Evolutionary conservation across 2,797 vertebrate species (phyloP).

Genomic region (Lepus townsendii): DNA sequence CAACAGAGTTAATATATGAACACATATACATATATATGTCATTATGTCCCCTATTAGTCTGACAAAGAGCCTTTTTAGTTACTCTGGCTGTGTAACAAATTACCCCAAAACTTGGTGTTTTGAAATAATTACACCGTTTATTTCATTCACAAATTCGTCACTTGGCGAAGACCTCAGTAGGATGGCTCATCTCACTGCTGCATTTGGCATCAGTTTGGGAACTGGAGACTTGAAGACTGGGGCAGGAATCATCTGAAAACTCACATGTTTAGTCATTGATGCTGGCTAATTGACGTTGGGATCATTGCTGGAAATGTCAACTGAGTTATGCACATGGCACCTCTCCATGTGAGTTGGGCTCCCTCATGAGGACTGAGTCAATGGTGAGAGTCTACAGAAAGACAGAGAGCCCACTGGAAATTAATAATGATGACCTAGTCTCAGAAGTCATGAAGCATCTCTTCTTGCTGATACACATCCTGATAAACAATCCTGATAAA

Average conservation of each 20-base stretch:
- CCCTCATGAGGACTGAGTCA: background rate
- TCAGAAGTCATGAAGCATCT: background rate
- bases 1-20: background rate
- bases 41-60: conserved; percentile 21
- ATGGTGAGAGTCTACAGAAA: conserved; percentile 25
- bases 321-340: background rate
- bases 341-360: background rate
- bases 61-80: conserved; percentile 25
- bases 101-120: background rate
- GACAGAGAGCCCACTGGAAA: background rate
- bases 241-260: conserved; percentile 7
- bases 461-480: background rate
- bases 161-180: conserved; percentile 11
- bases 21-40: background rate
- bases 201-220: background rate
- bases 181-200: background rate
- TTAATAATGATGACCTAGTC: conserved; percentile 5
- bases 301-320: background rate
- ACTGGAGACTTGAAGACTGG: background rate
- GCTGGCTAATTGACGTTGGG: background rate
- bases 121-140: conserved; percentile 55
- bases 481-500: background rate
- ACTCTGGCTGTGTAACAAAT: conserved; percentile 38
- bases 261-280: background rate
- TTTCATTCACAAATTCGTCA: conserved; percentile 46